Evolutionary conservation across 2,113 vertebrate genomes (phyloP), one percentile per base, ranked within the genome.

Genomic region (Jaculus jaculus): DNA sequence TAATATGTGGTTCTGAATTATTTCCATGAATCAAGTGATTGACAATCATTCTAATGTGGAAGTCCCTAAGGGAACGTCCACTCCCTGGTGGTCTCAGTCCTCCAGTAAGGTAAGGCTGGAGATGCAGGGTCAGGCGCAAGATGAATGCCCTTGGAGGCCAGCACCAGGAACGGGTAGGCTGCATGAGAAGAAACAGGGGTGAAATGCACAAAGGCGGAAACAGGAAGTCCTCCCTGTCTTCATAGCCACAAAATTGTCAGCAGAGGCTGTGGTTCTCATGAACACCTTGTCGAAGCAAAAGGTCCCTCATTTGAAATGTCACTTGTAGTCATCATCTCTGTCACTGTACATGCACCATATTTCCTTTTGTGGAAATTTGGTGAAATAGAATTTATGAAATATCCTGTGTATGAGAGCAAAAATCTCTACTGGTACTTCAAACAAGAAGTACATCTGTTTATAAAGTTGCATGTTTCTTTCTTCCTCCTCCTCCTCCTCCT

Each of bases 361-460:
- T 91, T 65, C 61, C 84, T 72, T 66, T 34, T 26, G 72, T 87
- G 26, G 60, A 79, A 83, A 83, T 39, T 28, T 7, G 32, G 17
- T 93, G 84, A 91, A 83, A 28, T n/a, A 34, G 68, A 73, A 89
- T 79, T 91, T 85, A 30, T 73, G 75, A 84, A 60, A 72, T 78
- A n/a, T 42, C 47, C 66, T 18, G 15, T 34, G 37, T 87, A 28
- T 75, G 60, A 90, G 79, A 42, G 61, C 79, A 80, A 80, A 78
- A 78, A 69, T 69, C 80, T 75, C 58, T 54, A 42, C 47, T 24
- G 39, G 47, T 28, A 8, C 80, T 89, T 93, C 84, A 32, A 79
- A 37, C 12, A 39, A 83, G 71, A 88, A 28, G 13, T 24, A 30
- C 17, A 16, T n/a, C 26, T 24, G 61, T 17, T 4, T 1, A 0